A percentile compares a stretch with the other conserved stretches of the same genome.
These are phyloP conservation scores for Microvelia longipes DNA, from an alignment of 1,140 invertebrate genomes.

Conservation along the genomic window DNA sequence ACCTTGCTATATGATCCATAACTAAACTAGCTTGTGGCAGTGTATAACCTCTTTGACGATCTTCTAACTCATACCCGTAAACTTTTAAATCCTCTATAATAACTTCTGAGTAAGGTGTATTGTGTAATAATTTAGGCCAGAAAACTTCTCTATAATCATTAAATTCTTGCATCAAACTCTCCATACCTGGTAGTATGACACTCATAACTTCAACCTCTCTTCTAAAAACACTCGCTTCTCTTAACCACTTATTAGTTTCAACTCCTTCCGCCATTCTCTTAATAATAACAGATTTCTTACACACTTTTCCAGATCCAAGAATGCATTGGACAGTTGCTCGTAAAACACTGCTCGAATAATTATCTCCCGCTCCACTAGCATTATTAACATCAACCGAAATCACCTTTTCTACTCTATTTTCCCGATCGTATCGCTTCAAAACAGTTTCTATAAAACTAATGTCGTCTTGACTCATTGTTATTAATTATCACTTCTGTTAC, in stretches of 20 bases:
- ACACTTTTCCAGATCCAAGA: not conserved
- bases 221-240: not conserved
- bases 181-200: not conserved
- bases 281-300: not conserved
- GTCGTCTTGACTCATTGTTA: not conserved
- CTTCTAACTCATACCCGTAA: not conserved
- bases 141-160: not conserved
- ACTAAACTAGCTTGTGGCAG: not conserved
- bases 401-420: not conserved
- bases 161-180: not conserved
- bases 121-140: not conserved
- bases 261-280: not conserved
- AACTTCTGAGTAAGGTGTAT: not conserved
- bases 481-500: no score
- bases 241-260: not conserved
- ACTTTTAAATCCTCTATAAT: slow-evolving; percentile 1
- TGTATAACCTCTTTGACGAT: not conserved
- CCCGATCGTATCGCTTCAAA: not conserved
- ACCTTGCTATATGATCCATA: not conserved
- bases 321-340: not conserved
- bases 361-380: not conserved
- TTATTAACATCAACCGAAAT: not conserved
- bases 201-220: not conserved
- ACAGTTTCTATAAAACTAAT: not conserved
- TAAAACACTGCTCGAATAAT: slow-evolving; percentile 1